Percentiles rank a stretch among this genome's conserved stretches.
phyloP scores from a whole-genome alignment of 2,797 vertebrate genomes.

The Hydrolagus colliei region DNA sequence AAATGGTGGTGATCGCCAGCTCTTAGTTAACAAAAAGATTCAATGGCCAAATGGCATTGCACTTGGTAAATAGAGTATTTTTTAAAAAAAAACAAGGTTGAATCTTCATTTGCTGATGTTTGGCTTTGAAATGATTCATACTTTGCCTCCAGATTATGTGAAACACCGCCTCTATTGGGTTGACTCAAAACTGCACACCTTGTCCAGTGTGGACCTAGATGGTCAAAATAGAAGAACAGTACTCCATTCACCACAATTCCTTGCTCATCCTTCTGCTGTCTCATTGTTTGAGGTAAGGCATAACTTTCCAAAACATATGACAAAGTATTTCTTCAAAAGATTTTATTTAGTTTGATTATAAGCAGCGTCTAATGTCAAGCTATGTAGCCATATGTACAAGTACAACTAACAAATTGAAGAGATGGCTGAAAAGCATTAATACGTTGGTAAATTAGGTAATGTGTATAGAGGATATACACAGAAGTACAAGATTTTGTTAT shows the following conservation, averaged over 20 bases:
- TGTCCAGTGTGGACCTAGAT: slow-evolving; percentile 87
- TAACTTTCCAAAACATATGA: too few species aligned
- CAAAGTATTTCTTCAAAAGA: too few species aligned
- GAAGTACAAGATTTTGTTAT: too few species aligned
- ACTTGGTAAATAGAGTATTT: slow-evolving; percentile 65
- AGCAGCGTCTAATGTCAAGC: too few species aligned
- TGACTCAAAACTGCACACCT: slow-evolving; percentile 87
- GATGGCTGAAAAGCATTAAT: too few species aligned
- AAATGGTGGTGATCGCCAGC: slow-evolving; percentile 84
- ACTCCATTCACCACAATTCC: slow-evolving; percentile 78
- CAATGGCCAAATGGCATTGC: slow-evolving; percentile 96
- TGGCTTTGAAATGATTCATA: not conserved
- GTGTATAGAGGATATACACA: too few species aligned
- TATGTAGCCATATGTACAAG: too few species aligned
- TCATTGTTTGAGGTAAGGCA: slow-evolving; percentile 86
- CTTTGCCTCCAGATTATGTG: slow-evolving; percentile 69
- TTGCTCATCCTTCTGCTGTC: slow-evolving; percentile 87
- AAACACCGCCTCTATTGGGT: slow-evolving; percentile 97
- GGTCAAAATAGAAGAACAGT: slow-evolving; percentile 89
- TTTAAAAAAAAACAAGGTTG: not conserved
- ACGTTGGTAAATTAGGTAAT: too few species aligned
- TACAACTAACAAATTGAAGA: too few species aligned
- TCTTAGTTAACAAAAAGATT: slow-evolving; percentile 83
- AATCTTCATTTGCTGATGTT: not conserved
- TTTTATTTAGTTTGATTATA: too few species aligned